phyloP scores from a whole-genome alignment of 1,140 invertebrate genomes.

The Helicorthomorpha holstii region DNA sequence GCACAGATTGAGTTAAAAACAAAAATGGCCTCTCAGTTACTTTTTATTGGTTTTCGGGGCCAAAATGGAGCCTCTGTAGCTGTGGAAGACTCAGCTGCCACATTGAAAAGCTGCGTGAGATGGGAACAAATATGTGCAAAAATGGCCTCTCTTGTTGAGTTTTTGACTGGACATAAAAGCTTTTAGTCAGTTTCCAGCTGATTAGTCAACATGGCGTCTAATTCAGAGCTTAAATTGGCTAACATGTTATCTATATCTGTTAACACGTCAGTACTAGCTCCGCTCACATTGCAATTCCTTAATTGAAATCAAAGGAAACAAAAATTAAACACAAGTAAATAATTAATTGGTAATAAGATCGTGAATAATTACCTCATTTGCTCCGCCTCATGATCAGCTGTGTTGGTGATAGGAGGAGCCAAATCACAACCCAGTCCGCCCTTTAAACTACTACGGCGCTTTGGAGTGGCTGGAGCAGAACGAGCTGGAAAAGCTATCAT shows the following conservation, averaged over 20 bases:
- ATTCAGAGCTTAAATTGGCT: constrained; percentile 77
- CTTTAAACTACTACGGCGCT: background rate
- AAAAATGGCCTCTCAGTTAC: too few relatives aligned
- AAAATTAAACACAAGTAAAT: background rate
- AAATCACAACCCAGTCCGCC: background rate
- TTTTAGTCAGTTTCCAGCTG: constrained; percentile 26
- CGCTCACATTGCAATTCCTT: constrained; percentile 11
- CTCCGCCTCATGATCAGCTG: background rate
- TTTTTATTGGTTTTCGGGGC: too few relatives aligned
- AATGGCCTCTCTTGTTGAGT: too few relatives aligned
- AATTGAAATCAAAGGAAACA: constrained; percentile 1
- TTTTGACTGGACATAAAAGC: too few relatives aligned
- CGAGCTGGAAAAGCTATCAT: constrained; percentile 7
- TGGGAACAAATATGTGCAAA: too few relatives aligned
- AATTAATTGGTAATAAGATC: too few relatives aligned
- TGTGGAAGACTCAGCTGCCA: too few relatives aligned
- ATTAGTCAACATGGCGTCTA: constrained; percentile 86
- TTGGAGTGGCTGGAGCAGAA: constrained; percentile 9
- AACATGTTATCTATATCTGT: constrained; percentile 95
- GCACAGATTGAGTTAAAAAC: too few relatives aligned
- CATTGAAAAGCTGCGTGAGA: too few relatives aligned
- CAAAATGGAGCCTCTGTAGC: too few relatives aligned
- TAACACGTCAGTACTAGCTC: constrained; percentile 71
- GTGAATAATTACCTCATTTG: too few relatives aligned
- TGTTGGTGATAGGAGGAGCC: background rate